These are phyloP conservation scores for silkworm (Bombyx mori) DNA, from an alignment of 1,140 invertebrate species.

Conservation along the genomic window DNA sequence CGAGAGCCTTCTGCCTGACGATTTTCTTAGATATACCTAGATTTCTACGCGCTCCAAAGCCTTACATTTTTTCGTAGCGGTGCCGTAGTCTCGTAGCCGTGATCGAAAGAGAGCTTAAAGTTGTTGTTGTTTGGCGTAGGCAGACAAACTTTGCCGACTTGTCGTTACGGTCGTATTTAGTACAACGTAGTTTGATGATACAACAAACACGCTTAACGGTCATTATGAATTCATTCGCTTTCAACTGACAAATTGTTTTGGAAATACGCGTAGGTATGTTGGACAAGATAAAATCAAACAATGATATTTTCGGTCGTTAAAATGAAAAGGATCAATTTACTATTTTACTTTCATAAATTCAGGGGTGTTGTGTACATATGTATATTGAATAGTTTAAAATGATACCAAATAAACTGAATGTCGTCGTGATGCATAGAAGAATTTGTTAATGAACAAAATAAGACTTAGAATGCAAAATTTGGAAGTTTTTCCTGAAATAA, in stretches of 20 bases:
- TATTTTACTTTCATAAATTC: too few species aligned
- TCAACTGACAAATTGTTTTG: background rate
- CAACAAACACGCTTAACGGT: constrained; percentile 7
- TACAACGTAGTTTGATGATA: constrained; percentile 15
- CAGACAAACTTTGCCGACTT: too few species aligned
- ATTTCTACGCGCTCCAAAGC: constrained; percentile 53
- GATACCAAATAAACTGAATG: too few species aligned
- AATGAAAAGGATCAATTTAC: too few species aligned
- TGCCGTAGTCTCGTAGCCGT: constrained; percentile 8
- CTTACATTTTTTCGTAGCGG: constrained; percentile 43
- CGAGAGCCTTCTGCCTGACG: constrained; percentile 29
- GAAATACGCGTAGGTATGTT: background rate
- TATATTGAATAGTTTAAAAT: too few species aligned
- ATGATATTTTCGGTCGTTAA: too few species aligned
- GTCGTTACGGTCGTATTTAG: background rate
- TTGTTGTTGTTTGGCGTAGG: too few species aligned
- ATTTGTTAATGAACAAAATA: background rate
- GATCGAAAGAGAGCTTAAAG: too few species aligned
- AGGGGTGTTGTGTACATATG: too few species aligned
- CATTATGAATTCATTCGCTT: too few species aligned
- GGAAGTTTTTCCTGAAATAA: constrained; percentile 1
- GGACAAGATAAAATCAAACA: too few species aligned
- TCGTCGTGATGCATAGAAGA: too few species aligned
- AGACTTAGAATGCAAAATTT: background rate
- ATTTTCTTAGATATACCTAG: constrained; percentile 34